phyloP scores from a whole-genome alignment of 2,888 invertebrate species.

The Lepidonotus clava region DNA sequence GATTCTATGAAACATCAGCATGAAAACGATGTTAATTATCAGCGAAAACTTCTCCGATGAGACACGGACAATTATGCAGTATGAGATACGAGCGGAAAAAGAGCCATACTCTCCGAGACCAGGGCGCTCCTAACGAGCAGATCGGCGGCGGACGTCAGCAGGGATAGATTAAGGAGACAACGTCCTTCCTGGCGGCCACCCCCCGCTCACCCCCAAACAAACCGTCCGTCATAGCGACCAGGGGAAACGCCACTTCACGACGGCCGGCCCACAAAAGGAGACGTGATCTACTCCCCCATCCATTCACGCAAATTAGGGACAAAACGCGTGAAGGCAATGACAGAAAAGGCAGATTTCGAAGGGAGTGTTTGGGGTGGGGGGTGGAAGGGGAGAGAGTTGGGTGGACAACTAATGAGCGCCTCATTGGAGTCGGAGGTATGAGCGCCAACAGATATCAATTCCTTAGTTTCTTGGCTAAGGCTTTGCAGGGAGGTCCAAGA shows the following conservation, averaged over 20 bases:
- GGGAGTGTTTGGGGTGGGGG: no score
- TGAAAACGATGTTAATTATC: no score
- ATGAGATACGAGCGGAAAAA: no score
- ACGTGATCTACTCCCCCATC: background rate
- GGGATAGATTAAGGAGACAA: conserved; percentile 11
- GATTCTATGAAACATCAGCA: no score
- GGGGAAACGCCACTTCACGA: background rate
- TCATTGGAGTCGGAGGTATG: no score
- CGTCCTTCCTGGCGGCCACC: background rate
- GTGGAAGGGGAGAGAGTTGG: background rate
- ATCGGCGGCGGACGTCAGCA: background rate
- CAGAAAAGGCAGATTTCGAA: no score
- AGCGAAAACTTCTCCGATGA: no score
- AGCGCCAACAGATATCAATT: no score
- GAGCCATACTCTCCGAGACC: background rate
- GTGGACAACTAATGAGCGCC: background rate
- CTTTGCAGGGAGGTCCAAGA: no score
- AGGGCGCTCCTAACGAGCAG: background rate
- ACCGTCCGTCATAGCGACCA: background rate
- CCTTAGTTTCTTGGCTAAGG: no score
- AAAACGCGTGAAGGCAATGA: background rate
- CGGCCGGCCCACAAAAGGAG: background rate
- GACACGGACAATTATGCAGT: no score
- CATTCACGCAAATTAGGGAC: conserved; percentile 6
- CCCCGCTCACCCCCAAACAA: background rate